Base-by-base conservation (phyloP, 2,888 invertebrate species). In the Clepsis dumicolana region DNA sequence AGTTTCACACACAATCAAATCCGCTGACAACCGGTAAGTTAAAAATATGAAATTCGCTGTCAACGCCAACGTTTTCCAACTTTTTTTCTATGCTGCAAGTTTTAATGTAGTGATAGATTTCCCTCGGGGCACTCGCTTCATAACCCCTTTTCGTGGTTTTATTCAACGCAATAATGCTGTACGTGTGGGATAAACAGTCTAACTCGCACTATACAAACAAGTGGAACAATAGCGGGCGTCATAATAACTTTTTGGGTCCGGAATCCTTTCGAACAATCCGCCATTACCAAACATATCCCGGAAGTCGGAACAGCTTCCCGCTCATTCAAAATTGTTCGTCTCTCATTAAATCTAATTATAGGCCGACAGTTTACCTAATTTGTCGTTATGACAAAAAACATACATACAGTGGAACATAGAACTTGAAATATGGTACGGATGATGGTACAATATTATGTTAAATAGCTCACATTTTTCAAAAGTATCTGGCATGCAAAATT, bases 241-340 rank as follows among this genome's bases (percentile, higher is more conserved):
- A 57, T 67, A 63, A 67, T 57, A 67, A 67, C 67, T 67, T 67
- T 67, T 67, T 57, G 62, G 67, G 67, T 48, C 35, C 57, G 62
- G 61, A 62, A 67, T 57, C 62, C 38, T 59, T 59, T 18, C 14
- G n/a, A 16, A 21, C 54, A 57, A 38, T 27, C 41, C 12, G n/a
- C n/a, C 50, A 56, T 62, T 27, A 14, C 56, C 56, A 18, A n/a
- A 48, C 18, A 38, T 56, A 16, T 50, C 32, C 7, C 18, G 32
- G 53, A 5, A 62, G 27, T 14, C 8, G 44, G 32, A 56, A 48
- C 61, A 62, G 60, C 54, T 62, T 66, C 56, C 29, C 32, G 41
- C 38, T 10, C 59, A 41, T 35, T 59, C 41, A 59, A 59, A 59
- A 24, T 59, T 41, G 59, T 16, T 59, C 25, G 18, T 16, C 48